phyloP scores from a whole-genome alignment of 2,113 vertebrate genomes.

The Morone chrysops region DNA sequence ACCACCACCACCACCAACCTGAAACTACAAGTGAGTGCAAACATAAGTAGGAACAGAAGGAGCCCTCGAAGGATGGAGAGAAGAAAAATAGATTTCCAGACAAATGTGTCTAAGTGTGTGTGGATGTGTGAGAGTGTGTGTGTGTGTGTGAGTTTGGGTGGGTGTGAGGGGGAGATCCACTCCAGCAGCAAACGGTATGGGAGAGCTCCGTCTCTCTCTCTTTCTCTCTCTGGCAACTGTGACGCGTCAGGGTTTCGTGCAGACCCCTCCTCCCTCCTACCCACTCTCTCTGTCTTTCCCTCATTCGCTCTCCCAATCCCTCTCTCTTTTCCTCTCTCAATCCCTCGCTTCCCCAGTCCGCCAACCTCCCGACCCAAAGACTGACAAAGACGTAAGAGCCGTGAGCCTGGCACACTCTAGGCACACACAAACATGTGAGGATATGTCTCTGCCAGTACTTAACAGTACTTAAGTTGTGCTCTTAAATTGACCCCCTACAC shows the following conservation, averaged over 20 bases:
- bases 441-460: background rate
- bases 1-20: conserved; percentile 49
- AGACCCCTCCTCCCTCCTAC: conserved; percentile 73
- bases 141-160: conserved; percentile 33
- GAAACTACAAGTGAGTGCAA: conserved; percentile 59
- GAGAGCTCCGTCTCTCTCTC: conserved; percentile 52
- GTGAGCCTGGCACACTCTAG: conserved; percentile 21
- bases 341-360: conserved; percentile 29
- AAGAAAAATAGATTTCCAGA: conserved; percentile 55
- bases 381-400: conserved; percentile 52
- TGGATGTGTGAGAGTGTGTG: background rate
- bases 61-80: conserved; percentile 41
- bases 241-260: conserved; percentile 71
- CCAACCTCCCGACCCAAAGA: conserved; percentile 60
- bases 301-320: conserved; percentile 57
- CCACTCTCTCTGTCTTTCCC: conserved; percentile 50
- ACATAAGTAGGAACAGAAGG: conserved; percentile 62
- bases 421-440: conserved; percentile 4
- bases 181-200: conserved; percentile 47
- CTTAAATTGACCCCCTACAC: background rate
- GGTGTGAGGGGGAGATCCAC: conserved; percentile 68
- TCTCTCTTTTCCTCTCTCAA: conserved; percentile 44
- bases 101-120: conserved; percentile 42
- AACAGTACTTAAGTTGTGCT: background rate
- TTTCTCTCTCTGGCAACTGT: conserved; percentile 61